Conservation (phyloP, 2,113 vertebrate genomes). For the Dendrocopos noguchii region DNA sequence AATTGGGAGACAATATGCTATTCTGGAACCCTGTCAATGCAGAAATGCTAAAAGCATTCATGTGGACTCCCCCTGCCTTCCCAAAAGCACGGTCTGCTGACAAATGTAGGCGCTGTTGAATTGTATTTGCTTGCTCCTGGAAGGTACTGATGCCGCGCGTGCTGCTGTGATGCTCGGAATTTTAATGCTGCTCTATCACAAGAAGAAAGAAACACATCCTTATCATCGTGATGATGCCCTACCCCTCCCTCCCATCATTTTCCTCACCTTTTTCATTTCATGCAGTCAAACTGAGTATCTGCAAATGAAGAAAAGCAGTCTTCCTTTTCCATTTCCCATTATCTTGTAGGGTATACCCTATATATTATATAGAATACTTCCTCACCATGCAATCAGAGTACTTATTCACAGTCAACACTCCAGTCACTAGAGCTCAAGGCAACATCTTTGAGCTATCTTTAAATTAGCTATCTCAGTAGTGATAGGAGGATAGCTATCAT, state of each 20-base stretch:
- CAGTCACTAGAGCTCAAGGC: conserved; percentile 9
- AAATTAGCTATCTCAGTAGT: conserved; percentile 12
- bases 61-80: neutral
- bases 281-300: neutral
- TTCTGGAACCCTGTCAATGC: neutral
- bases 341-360: neutral
- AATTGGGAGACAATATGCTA: neutral
- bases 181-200: neutral
- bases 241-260: neutral
- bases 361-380: conserved; percentile 17
- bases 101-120: neutral
- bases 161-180: conserved; percentile 2
- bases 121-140: neutral
- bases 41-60: conserved; percentile 10
- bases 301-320: neutral
- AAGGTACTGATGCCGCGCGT: rapidly evolving
- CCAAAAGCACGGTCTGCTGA: neutral
- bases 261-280: conserved; percentile 27
- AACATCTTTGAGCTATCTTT: conserved; percentile 50
- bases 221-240: neutral
- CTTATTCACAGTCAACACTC: conserved; percentile 44
- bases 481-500: conserved; percentile 33
- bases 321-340: conserved; percentile 27
- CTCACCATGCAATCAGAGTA: conserved; percentile 41
- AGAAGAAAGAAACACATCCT: neutral